phyloP scores from a whole-genome alignment of 2,797 vertebrate species.

The Takifugu ocellatus region DNA sequence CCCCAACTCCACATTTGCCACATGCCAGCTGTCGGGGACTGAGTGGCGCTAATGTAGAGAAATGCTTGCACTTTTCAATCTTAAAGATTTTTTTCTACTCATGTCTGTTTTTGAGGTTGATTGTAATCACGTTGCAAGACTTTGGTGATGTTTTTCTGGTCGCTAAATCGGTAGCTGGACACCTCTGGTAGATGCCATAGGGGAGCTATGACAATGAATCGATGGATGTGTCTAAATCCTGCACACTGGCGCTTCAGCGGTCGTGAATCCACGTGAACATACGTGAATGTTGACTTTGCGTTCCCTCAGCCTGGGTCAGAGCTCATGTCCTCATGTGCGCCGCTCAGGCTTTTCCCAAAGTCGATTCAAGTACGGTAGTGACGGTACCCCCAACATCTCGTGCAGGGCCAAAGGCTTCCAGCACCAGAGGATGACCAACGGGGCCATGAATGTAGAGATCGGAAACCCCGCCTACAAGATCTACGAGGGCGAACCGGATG shows the following conservation, averaged over 20 bases:
- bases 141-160: too few species aligned
- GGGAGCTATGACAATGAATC: too few species aligned
- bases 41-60: too few species aligned
- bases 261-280: slow-evolving; percentile 18
- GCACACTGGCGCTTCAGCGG: not conserved
- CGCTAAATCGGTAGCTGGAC: too few species aligned
- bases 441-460: slow-evolving; percentile 96
- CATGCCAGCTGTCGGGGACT: too few species aligned
- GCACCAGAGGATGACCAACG: slow-evolving; percentile 95
- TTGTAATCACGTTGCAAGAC: too few species aligned
- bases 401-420: slow-evolving; percentile 92
- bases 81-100: too few species aligned
- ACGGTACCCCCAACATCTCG: slow-evolving; percentile 3
- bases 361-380: not conserved
- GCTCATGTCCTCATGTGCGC: slow-evolving; percentile 51
- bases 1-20: too few species aligned
- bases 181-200: too few species aligned
- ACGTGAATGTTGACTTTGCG: slow-evolving; percentile 62
- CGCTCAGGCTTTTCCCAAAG: slow-evolving; percentile 15
- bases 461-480: slow-evolving; percentile 98
- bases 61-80: too few species aligned
- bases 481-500: slow-evolving; percentile 93
- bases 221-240: not conserved
- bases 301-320: slow-evolving; percentile 51
- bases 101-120: too few species aligned